Percentiles rank a stretch among this genome's conserved stretches.
These are phyloP conservation scores for Euzophera pinguis DNA, from an alignment of 2,888 invertebrate species.

Conservation along the genomic window DNA sequence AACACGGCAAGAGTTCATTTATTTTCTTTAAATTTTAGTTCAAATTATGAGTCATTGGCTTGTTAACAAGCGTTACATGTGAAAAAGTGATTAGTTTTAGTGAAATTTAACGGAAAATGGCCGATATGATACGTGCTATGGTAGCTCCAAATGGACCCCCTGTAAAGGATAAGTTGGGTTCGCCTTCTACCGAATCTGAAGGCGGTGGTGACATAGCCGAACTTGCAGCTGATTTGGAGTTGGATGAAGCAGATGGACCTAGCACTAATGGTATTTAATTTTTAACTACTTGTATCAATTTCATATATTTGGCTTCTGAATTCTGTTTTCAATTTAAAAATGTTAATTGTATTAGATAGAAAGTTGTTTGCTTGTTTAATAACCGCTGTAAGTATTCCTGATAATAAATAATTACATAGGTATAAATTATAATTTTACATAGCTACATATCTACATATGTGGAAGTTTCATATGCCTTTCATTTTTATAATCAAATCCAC, in stretches of 20 bases:
- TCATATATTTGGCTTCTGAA: neutral
- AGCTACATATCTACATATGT: no score
- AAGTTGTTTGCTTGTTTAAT: no score
- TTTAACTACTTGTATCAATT: neutral
- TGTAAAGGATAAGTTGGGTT: conserved; percentile 87
- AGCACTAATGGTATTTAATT: conserved; percentile 78
- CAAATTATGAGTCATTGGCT: conserved; percentile 53
- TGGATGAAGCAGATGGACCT: conserved; percentile 85
- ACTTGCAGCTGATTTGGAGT: conserved; percentile 82
- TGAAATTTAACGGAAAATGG: conserved; percentile 66
- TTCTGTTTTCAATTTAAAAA: neutral
- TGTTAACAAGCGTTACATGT: conserved; percentile 26
- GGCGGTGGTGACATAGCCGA: conserved; percentile 84
- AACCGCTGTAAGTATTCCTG: no score
- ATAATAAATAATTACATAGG: no score
- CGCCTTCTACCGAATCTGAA: conserved; percentile 92
- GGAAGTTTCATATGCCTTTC: no score
- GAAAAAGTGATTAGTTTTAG: conserved; percentile 23
- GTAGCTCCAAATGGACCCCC: conserved; percentile 83
- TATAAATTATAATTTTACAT: no score
- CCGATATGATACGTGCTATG: conserved; percentile 84
- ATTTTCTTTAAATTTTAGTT: conserved; percentile 11
- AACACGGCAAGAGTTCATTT: conserved; percentile 36
- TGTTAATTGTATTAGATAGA: no score
- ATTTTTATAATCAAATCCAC: no score